These are phyloP conservation scores for Platerodrilus igneus DNA, from an alignment of 2,888 invertebrate species.

Conservation along the genomic window DNA sequence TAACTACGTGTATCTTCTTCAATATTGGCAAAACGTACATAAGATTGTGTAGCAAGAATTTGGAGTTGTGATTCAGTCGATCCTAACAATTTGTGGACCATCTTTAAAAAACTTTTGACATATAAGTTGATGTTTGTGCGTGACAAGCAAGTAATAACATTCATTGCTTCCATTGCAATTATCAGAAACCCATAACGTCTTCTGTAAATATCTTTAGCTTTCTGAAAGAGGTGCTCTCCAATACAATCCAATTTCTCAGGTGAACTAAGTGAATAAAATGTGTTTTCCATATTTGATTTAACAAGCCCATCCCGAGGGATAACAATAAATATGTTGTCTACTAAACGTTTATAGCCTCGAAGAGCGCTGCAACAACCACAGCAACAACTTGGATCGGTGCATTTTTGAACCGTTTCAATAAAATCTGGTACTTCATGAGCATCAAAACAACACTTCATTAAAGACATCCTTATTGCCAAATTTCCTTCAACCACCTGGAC, in stretches of 20 bases:
- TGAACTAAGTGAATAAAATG: constrained; percentile 93
- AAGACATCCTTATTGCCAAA: too few species aligned
- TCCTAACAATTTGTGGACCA: constrained; percentile 96
- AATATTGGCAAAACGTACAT: constrained; percentile 98
- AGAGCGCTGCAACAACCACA: constrained; percentile 90
- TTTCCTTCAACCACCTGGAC: too few species aligned
- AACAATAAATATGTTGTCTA: constrained; percentile 96
- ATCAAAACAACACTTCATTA: constrained; percentile 76
- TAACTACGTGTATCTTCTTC: constrained; percentile 99
- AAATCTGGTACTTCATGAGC: constrained; percentile 70
- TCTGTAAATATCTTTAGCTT: constrained; percentile 85
- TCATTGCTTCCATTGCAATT: constrained; percentile 98
- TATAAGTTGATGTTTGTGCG: constrained; percentile 95
- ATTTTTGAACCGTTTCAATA: constrained; percentile 71
- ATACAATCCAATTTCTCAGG: constrained; percentile 98
- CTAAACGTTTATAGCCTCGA: constrained; percentile 90
- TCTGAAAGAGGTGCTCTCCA: constrained; percentile 92
- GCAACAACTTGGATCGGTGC: constrained; percentile 80
- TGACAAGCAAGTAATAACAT: constrained; percentile 92
- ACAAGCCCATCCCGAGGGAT: constrained; percentile 94
- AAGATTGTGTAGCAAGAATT: constrained; percentile 92
- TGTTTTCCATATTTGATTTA: constrained; percentile 98
- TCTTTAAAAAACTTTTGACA: constrained; percentile 96
- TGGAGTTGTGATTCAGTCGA: constrained; percentile 92
- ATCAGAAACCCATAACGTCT: constrained; percentile 84